Percentiles rank a stretch among this genome's conserved stretches.
These are phyloP conservation scores for Phrynosoma platyrhinos DNA, from an alignment of 2,113 vertebrate genomes.

Conservation along the genomic window DNA sequence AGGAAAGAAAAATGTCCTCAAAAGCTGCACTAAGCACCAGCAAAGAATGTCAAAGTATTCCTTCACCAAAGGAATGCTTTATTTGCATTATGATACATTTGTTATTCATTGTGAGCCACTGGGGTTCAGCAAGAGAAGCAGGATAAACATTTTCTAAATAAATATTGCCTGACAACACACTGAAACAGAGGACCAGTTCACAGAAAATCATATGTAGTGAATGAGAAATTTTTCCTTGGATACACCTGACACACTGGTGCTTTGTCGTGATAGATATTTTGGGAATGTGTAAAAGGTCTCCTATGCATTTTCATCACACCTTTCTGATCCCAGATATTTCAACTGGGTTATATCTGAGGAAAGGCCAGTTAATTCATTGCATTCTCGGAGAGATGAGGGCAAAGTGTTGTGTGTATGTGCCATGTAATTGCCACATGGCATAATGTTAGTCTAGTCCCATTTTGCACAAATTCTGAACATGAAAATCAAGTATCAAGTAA, in stretches of 20 bases:
- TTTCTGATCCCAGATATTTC: neutral
- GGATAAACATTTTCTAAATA: neutral
- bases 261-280: no score
- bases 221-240: neutral
- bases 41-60: neutral
- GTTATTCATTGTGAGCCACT: neutral
- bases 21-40: neutral
- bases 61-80: neutral
- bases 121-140: neutral
- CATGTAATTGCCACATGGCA: neutral
- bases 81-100: neutral
- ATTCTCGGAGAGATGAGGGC: neutral
- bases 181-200: neutral
- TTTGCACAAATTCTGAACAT: no score
- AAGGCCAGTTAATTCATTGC: neutral
- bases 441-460: no score
- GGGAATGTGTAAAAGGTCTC: no score
- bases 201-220: neutral
- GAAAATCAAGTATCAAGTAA: no score
- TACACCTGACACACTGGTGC: neutral
- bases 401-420: neutral
- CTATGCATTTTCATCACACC: no score
- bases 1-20: neutral
- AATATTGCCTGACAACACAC: neutral
- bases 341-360: neutral